Percentiles rank a stretch among this genome's conserved stretches.
Conservation (phyloP, 2,113 vertebrate genomes). For the Climacteris rufus region DNA sequence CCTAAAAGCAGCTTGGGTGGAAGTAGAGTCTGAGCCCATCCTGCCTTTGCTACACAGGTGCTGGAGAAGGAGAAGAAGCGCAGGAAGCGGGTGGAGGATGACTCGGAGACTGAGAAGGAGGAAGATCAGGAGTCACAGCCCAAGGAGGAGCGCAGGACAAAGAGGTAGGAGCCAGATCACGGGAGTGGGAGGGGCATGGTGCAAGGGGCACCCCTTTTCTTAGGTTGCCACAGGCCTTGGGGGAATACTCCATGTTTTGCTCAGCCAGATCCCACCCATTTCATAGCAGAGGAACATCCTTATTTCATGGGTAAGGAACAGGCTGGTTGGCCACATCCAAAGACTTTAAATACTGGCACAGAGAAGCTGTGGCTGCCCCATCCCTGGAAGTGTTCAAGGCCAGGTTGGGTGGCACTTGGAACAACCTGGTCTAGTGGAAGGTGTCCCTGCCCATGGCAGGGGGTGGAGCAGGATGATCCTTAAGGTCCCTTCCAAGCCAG, state of each 20-base stretch:
- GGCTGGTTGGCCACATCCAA: not conserved
- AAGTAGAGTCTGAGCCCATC: not conserved
- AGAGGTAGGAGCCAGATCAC: slow-evolving; percentile 71
- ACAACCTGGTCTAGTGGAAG: not conserved
- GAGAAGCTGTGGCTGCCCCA: not conserved
- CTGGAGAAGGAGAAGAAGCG: slow-evolving; percentile 94
- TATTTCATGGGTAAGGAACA: not conserved
- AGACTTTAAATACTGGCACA: not conserved
- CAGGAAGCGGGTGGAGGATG: slow-evolving; percentile 69
- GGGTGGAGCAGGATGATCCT: not conserved
- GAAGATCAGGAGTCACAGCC: slow-evolving; percentile 70
- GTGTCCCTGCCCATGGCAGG: not conserved
- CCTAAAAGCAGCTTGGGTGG: not conserved
- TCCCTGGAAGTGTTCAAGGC: not conserved
- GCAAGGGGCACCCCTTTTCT: not conserved
- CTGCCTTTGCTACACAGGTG: slow-evolving; percentile 74
- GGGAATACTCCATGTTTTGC: rapidly evolving
- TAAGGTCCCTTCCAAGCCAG: not conserved
- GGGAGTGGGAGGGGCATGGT: rapidly evolving
- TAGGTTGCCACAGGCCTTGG: not conserved
- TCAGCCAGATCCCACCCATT: rapidly evolving
- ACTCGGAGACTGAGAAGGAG: slow-evolving; percentile 76
- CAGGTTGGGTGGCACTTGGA: rapidly evolving
- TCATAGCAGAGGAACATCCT: not conserved
- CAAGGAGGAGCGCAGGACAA: slow-evolving; percentile 68